A percentile compares a stretch with the other conserved stretches of the same genome.
Evolutionary conservation across 64 coral and sea anemone genomes (phyloP).

Genomic region (Trachythela sp.): DNA sequence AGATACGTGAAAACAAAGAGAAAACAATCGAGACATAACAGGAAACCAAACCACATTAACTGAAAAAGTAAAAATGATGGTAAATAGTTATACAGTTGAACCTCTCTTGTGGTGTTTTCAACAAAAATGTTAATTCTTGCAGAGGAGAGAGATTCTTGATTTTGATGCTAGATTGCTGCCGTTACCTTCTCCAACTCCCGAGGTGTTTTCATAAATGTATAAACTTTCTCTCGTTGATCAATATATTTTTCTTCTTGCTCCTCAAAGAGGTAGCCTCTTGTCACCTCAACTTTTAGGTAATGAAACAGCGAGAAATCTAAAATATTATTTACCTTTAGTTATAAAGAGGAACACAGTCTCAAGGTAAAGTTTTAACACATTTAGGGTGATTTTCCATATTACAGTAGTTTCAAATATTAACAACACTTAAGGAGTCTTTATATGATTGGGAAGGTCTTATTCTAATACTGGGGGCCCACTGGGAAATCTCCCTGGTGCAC

Average conservation of each 20-base stretch:
- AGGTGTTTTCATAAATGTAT: slow-evolving; percentile 96
- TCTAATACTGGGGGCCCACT: no score
- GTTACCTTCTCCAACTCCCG: slow-evolving; percentile 90
- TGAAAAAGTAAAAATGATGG: slow-evolving; percentile 22
- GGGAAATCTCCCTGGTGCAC: neutral
- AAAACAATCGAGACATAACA: slow-evolving; percentile 96
- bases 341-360: no score
- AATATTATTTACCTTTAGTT: neutral
- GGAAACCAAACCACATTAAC: slow-evolving; percentile 97
- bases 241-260: slow-evolving; percentile 91
- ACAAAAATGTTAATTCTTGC: no score
- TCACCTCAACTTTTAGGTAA: slow-evolving; percentile 78
- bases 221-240: slow-evolving; percentile 86
- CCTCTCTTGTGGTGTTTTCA: no score
- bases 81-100: neutral
- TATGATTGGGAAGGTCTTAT: no score
- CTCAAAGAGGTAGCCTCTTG: slow-evolving; percentile 71
- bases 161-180: no score
- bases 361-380: no score
- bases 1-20: slow-evolving; percentile 92
- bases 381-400: no score
- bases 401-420: no score
- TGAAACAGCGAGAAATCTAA: slow-evolving; percentile 74
- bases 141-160: no score
- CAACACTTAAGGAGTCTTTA: no score